Base-by-base conservation (phyloP, 2,797 vertebrate species). In the Passerculus sandwichensis region DNA sequence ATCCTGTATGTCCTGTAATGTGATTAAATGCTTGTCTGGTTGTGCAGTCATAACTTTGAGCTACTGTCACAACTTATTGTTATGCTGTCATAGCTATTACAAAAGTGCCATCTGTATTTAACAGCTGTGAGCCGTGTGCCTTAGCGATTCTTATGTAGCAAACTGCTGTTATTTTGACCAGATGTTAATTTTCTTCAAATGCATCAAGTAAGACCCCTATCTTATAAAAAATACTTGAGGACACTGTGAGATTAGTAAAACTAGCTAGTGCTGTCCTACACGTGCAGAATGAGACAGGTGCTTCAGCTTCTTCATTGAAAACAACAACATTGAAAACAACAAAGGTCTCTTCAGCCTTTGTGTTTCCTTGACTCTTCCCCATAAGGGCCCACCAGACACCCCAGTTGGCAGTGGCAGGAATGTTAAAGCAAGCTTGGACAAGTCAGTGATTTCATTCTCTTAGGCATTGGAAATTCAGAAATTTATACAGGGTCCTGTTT, bases 21-120 rank as follows among this genome's bases (percentile, higher is more conserved):
- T 82, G 88, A 93, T 93, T 95, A 93, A 95, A 92, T n/a, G 19
- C 69, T 92, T 88, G 73, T 62, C 64, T 91, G 69, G 61, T 85
- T 70, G 50, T 70, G 64, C 50, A 96, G 78, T 91, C 88, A 80
- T 69, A 91, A 88, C 50, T 80, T 50, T 80, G 64, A 94, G 44
- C 51, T 88, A 45, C 69, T 85, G 72, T 83, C 85, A 85, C 40
- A 89, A 83, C 30, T 85, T 83, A 57, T 10, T 92, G 65, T 79
- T 88, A 53, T 83, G 53, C 45, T 92, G 78, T 54, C 85, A 91
- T 70, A 88, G 74, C 53, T 76, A 81, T 85, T 85, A 74, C 3
- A 38, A 22, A 78, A 89, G 61, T 85, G 32, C 65, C 84, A 91
- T 95, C 93, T 94, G 80, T 87, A 91, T 93, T 95, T 75, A 96